A percentile compares a stretch with the other conserved stretches of the same genome.
phyloP scores from a whole-genome alignment of 2,797 vertebrate species.

The Sylvia borin region DNA sequence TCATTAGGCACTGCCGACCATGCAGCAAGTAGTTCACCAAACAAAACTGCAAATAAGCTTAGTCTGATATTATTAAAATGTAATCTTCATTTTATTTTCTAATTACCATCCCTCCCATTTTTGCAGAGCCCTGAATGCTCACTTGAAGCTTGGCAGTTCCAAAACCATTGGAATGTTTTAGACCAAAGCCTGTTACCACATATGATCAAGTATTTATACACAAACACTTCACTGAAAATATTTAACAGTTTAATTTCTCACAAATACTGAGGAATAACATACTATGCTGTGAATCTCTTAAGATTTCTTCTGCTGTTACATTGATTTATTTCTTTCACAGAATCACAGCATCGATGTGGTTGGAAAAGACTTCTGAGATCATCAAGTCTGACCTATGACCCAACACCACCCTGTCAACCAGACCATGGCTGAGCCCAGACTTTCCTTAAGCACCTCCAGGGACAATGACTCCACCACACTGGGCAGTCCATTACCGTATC shows the following conservation, averaged over 20 bases:
- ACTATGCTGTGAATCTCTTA: not conserved
- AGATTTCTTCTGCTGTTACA: not conserved
- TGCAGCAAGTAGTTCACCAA: not conserved
- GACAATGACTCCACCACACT: not conserved
- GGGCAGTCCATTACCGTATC: not conserved
- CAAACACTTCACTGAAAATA: not conserved
- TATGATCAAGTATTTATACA: not conserved
- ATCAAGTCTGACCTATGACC: not conserved
- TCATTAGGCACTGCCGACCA: not conserved
- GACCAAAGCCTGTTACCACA: not conserved
- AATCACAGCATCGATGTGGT: fast-evolving
- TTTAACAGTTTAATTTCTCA: not conserved
- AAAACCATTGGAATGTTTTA: not conserved
- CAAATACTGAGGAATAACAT: not conserved
- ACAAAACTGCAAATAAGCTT: not conserved
- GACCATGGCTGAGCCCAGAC: not conserved
- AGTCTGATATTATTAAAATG: not conserved
- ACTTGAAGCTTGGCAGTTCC: not conserved
- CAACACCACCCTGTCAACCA: not conserved
- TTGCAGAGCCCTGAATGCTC: not conserved
- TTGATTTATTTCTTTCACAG: not conserved
- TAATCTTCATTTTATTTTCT: not conserved
- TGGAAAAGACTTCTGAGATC: not conserved
- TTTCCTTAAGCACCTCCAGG: not conserved
- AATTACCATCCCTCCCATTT: not conserved